A percentile compares a stretch with the other conserved stretches of the same genome.
Conservation (phyloP, 2,888 invertebrate species). For the Caenorhabditis drosophilae region DNA sequence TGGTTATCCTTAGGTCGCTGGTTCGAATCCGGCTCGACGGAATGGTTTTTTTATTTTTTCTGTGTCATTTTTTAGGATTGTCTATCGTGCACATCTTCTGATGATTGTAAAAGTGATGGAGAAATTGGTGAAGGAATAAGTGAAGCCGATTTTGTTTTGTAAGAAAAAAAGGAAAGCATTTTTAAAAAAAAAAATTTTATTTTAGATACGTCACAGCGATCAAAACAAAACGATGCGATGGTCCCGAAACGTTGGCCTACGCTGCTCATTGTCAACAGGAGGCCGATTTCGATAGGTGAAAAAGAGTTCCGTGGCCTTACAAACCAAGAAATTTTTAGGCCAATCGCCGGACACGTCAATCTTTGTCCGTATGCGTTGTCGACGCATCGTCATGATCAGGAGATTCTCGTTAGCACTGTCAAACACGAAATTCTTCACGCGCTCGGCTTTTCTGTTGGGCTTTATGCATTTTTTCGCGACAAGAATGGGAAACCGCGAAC, state of each 20-base stretch:
- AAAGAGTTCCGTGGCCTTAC: no score
- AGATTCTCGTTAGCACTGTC: slow-evolving; percentile 73
- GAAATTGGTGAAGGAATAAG: slow-evolving; percentile 73
- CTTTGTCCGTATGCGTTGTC: slow-evolving; percentile 93
- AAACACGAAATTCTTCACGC: slow-evolving; percentile 95
- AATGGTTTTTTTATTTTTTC: slow-evolving; percentile 29
- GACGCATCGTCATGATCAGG: slow-evolving; percentile 83
- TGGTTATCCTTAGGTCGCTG: slow-evolving; percentile 58
- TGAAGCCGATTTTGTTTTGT: slow-evolving; percentile 91
- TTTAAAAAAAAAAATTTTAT: not conserved
- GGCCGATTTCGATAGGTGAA: slow-evolving; percentile 84
- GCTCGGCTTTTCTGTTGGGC: slow-evolving; percentile 91
- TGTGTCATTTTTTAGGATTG: slow-evolving; percentile 27
- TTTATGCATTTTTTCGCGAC: slow-evolving; percentile 94
- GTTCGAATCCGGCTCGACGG: slow-evolving; percentile 60
- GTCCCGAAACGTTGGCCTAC: slow-evolving; percentile 87
- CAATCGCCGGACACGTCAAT: slow-evolving; percentile 98
- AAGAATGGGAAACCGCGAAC: slow-evolving; percentile 75
- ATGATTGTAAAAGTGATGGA: slow-evolving; percentile 75
- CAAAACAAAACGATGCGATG: slow-evolving; percentile 76
- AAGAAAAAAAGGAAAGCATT: slow-evolving; percentile 69
- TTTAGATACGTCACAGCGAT: slow-evolving; percentile 47
- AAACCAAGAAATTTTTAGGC: no score
- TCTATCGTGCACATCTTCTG: slow-evolving; percentile 36
- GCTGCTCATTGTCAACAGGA: slow-evolving; percentile 99